Evolutionary conservation across 2,888 invertebrate genomes (phyloP).

Genomic region (Griposia aprilina): DNA sequence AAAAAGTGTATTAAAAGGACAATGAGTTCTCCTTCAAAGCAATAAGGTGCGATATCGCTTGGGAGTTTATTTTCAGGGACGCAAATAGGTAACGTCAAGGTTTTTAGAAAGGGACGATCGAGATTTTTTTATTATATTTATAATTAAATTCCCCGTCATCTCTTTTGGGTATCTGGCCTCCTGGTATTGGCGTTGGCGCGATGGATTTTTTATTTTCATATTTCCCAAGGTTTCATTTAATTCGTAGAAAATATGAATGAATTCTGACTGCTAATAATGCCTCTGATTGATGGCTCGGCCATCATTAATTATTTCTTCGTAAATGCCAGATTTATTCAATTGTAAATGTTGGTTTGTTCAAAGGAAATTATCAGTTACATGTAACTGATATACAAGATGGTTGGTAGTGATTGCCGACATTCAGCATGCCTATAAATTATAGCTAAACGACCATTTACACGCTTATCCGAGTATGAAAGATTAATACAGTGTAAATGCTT

Average conservation of each 20-base stretch:
- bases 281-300: constrained; percentile 43
- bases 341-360: constrained; percentile 25
- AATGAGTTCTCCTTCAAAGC: constrained; percentile 69
- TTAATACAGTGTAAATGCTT: constrained; percentile 11
- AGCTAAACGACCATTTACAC: constrained; percentile 15
- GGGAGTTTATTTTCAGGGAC: constrained; percentile 70
- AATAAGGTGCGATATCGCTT: constrained; percentile 79
- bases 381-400: constrained; percentile 24
- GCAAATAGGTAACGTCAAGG: constrained; percentile 70
- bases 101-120: constrained; percentile 86
- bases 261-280: constrained; percentile 67
- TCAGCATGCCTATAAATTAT: constrained; percentile 34
- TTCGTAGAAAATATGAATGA: constrained; percentile 62
- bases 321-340: constrained; percentile 32
- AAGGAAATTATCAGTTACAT: constrained; percentile 37
- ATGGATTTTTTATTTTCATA: constrained; percentile 79
- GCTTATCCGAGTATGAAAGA: constrained; percentile 39
- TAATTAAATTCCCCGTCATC: constrained; percentile 90
- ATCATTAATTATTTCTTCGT: constrained; percentile 29
- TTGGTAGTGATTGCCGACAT: constrained; percentile 12
- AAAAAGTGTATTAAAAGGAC: constrained; percentile 65
- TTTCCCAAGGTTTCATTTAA: constrained; percentile 82
- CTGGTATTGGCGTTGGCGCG: constrained; percentile 88
- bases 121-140: constrained; percentile 89
- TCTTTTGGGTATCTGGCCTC: constrained; percentile 84